Evolutionary conservation across 2,797 vertebrate species (phyloP).

Genomic region (Semotilus atromaculatus): DNA sequence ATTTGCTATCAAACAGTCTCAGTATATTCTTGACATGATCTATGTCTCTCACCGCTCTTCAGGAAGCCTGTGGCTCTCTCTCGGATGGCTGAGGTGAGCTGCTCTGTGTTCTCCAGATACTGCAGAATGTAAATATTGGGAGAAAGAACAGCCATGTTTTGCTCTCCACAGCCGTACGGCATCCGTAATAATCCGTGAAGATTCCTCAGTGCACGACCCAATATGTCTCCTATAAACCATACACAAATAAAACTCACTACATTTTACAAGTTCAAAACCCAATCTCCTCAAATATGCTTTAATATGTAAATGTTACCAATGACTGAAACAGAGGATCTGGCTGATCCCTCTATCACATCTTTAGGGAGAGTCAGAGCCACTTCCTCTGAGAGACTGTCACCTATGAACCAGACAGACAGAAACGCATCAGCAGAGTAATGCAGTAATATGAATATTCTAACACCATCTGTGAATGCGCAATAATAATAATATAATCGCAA

Average conservation of each 20-base stretch:
- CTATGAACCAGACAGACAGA: slow-evolving; percentile 54
- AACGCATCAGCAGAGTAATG: neutral
- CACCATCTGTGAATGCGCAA: neutral
- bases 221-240: slow-evolving; percentile 76
- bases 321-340: slow-evolving; percentile 51
- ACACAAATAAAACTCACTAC: neutral
- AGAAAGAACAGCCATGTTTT: slow-evolving; percentile 82
- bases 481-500: neutral
- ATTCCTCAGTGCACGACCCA: slow-evolving; percentile 80
- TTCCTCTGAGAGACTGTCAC: slow-evolving; percentile 48
- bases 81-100: slow-evolving; percentile 70
- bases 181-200: slow-evolving; percentile 78
- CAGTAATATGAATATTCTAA: neutral
- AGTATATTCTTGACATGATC: neutral
- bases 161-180: slow-evolving; percentile 84
- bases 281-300: neutral
- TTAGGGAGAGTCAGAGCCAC: slow-evolving; percentile 65
- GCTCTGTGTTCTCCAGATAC: slow-evolving; percentile 78
- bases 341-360: slow-evolving; percentile 69
- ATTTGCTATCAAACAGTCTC: neutral
- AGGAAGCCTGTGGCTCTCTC: slow-evolving; percentile 69
- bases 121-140: slow-evolving; percentile 82
- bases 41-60: slow-evolving; percentile 72
- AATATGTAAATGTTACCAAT: slow-evolving; percentile 18
- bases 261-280: neutral